Evolutionary conservation across 1,140 invertebrate species (phyloP).

Genomic region (Trichonephila clavipes): DNA sequence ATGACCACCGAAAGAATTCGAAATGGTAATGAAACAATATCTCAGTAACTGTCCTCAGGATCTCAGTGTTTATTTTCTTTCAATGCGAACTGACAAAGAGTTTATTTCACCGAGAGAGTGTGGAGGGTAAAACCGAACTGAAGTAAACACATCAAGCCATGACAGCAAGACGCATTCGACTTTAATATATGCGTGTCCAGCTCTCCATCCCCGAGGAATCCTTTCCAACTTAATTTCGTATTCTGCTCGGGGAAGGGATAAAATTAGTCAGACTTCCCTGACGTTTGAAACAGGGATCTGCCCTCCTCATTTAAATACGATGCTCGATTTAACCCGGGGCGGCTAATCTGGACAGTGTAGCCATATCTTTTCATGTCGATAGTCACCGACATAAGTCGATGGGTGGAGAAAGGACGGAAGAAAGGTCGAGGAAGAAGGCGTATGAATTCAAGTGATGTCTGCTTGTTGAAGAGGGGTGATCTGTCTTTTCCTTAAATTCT

Average conservation of each 20-base stretch:
- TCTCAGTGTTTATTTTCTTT: neutral
- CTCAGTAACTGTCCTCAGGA: too few relatives aligned
- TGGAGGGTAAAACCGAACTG: neutral
- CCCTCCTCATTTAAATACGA: conserved; percentile 66
- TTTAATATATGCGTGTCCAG: conserved; percentile 69
- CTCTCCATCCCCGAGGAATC: conserved; percentile 1
- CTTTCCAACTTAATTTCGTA: conserved; percentile 69
- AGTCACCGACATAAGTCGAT: conserved; percentile 3
- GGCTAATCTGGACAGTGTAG: conserved; percentile 28
- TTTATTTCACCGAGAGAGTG: neutral
- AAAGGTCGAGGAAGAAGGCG: neutral
- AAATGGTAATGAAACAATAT: too few relatives aligned
- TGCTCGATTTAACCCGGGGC: conserved; percentile 50
- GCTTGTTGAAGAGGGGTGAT: neutral
- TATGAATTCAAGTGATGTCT: neutral
- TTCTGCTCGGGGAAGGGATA: conserved; percentile 47
- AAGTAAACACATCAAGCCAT: conserved; percentile 59
- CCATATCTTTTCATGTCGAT: conserved; percentile 43
- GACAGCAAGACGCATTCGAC: conserved; percentile 38
- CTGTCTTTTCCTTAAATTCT: too few relatives aligned
- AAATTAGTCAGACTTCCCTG: conserved; percentile 66
- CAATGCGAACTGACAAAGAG: neutral
- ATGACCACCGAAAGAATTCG: too few relatives aligned
- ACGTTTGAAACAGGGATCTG: conserved; percentile 53
- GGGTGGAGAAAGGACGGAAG: neutral